These are phyloP conservation scores for Sebastes reedi DNA, from an alignment of 2,797 vertebrate species.

Conservation along the genomic window DNA sequence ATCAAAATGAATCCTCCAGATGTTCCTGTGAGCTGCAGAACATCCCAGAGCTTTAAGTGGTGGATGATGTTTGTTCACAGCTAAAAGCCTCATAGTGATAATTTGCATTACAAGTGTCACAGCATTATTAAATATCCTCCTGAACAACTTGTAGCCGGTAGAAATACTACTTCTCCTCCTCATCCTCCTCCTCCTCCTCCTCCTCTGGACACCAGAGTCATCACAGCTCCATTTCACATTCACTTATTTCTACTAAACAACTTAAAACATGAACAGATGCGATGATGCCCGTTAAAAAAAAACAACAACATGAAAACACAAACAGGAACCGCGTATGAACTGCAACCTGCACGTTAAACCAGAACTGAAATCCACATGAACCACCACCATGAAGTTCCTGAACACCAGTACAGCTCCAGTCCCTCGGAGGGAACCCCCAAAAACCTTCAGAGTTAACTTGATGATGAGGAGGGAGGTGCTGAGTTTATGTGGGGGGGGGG, in stretches of 20 bases:
- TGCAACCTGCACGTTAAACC: constrained; percentile 7
- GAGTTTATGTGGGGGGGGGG: too few relatives aligned
- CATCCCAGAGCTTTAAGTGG: too few relatives aligned
- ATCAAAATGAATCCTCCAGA: too few relatives aligned
- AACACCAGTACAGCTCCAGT: constrained; percentile 59
- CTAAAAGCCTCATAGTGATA: neutral
- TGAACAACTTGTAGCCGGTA: neutral
- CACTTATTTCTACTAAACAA: neutral
- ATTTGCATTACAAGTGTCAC: neutral
- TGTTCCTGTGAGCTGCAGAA: too few relatives aligned
- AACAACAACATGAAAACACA: constrained; percentile 12
- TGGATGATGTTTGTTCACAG: too few relatives aligned
- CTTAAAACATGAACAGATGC: neutral
- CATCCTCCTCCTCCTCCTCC: too few relatives aligned
- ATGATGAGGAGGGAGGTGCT: too few relatives aligned
- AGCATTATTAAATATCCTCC: neutral
- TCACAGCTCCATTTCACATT: neutral
- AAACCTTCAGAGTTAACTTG: neutral
- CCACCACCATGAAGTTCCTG: constrained; percentile 55
- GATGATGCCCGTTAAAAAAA: neutral
- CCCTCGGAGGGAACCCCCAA: neutral
- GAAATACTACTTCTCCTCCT: neutral
- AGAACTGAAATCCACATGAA: constrained; percentile 40
- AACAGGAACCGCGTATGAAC: neutral
- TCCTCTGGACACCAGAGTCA: neutral